phyloP scores from a whole-genome alignment of 1,140 invertebrate species.

The Euura saliciscinereae region DNA sequence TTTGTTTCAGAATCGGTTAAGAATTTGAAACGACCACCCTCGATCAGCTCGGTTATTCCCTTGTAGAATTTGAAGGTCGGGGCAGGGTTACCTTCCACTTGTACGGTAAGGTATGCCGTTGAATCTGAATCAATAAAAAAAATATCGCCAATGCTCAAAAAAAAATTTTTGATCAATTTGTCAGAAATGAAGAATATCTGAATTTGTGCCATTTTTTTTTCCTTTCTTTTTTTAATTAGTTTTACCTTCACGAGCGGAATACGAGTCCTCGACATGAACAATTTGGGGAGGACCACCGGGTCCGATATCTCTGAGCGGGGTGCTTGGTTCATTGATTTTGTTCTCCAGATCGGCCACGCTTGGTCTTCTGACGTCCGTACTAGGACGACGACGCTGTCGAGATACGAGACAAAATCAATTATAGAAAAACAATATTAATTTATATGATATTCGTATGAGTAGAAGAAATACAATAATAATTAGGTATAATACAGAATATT shows the following conservation, averaged over 20 bases:
- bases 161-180: too few species aligned
- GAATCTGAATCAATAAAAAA: conserved; percentile 67
- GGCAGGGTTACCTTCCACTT: conserved; percentile 89
- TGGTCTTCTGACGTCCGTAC: conserved; percentile 82
- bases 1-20: conserved; percentile 89
- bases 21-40: conserved; percentile 92
- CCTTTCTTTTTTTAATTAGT: too few species aligned
- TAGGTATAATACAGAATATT: too few species aligned
- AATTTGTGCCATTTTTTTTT: conserved; percentile 18
- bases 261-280: conserved; percentile 88
- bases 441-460: not conserved
- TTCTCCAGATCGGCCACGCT: conserved; percentile 89
- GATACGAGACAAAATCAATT: not conserved
- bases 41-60: conserved; percentile 83
- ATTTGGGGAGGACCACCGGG: conserved; percentile 82
- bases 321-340: conserved; percentile 88
- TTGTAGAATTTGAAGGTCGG: conserved; percentile 98
- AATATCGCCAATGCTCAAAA: conserved; percentile 16
- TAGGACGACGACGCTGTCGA: conserved; percentile 79
- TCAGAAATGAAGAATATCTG: not conserved
- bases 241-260: conserved; percentile 93
- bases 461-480: too few species aligned
- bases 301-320: conserved; percentile 79
- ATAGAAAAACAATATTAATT: not conserved
- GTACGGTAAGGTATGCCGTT: conserved; percentile 86